Percentiles rank a stretch among this genome's conserved stretches.
These are phyloP conservation scores for Resseliella maxima DNA, from an alignment of 2,888 invertebrate species.

Conservation along the genomic window DNA sequence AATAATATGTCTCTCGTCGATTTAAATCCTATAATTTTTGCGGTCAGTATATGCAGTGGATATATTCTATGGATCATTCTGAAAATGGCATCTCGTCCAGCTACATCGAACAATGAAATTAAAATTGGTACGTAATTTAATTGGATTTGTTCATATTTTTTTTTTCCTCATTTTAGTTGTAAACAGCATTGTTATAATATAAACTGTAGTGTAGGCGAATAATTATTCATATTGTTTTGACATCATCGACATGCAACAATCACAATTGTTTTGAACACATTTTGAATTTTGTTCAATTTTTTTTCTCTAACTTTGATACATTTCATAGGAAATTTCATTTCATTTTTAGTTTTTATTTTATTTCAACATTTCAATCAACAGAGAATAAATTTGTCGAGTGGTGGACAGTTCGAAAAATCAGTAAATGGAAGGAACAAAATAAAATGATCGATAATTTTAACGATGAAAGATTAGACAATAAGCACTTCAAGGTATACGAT, in stretches of 20 bases:
- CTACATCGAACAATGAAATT: background rate
- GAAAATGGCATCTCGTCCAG: background rate
- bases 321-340: too few relatives aligned
- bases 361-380: background rate
- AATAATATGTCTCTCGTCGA: background rate
- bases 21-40: slow-evolving; percentile 8
- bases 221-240: too few relatives aligned
- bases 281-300: too few relatives aligned
- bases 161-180: too few relatives aligned
- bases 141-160: background rate
- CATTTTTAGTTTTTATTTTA: too few relatives aligned
- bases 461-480: background rate
- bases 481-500: background rate
- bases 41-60: background rate
- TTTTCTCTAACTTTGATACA: too few relatives aligned
- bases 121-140: background rate
- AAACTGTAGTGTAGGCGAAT: too few relatives aligned
- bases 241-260: too few relatives aligned
- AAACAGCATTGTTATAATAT: too few relatives aligned
- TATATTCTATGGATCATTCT: background rate
- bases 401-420: background rate
- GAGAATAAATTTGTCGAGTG: background rate
- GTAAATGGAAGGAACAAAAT: background rate
- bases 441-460: background rate
- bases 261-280: too few relatives aligned